Percentiles rank a stretch among this genome's conserved stretches.
Evolutionary conservation across 2,113 vertebrate species (phyloP).

Genomic region (Boulengerochromis microlepis): DNA sequence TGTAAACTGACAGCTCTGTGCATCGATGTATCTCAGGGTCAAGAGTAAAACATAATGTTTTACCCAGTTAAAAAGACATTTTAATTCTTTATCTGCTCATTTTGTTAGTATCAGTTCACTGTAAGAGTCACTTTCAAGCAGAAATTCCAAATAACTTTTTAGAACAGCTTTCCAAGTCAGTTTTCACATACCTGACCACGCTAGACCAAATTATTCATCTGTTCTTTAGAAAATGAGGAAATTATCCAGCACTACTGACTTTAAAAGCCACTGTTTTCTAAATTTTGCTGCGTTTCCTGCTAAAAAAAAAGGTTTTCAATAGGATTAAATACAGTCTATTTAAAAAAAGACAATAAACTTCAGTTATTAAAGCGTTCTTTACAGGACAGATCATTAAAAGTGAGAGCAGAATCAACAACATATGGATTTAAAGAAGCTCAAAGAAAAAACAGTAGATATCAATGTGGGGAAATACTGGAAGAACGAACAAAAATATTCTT

Average conservation of each 20-base stretch:
- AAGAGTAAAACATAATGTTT: not conserved
- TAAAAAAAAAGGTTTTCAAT: not conserved
- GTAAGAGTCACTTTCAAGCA: not conserved
- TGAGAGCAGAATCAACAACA: not conserved
- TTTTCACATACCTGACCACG: fast-evolving
- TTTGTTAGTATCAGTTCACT: not conserved
- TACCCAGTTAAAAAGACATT: not conserved
- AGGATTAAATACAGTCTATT: not conserved
- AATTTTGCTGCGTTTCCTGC: not conserved
- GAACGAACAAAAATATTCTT: not conserved
- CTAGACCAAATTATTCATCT: not conserved
- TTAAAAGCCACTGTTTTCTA: fast-evolving
- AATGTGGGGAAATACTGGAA: not conserved
- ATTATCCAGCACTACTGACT: not conserved
- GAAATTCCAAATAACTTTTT: fast-evolving
- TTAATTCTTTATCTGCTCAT: fast-evolving
- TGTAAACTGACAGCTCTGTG: not conserved
- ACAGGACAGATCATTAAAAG: fast-evolving
- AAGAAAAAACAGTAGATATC: not conserved
- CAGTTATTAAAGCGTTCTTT: fast-evolving
- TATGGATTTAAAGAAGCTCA: not conserved
- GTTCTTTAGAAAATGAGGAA: not conserved
- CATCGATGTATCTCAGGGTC: not conserved
- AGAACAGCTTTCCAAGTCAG: not conserved
- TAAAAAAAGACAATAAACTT: not conserved